These are phyloP conservation scores for Ostrea denselamellosa DNA, from an alignment of 1,140 invertebrate species.

Conservation along the genomic window DNA sequence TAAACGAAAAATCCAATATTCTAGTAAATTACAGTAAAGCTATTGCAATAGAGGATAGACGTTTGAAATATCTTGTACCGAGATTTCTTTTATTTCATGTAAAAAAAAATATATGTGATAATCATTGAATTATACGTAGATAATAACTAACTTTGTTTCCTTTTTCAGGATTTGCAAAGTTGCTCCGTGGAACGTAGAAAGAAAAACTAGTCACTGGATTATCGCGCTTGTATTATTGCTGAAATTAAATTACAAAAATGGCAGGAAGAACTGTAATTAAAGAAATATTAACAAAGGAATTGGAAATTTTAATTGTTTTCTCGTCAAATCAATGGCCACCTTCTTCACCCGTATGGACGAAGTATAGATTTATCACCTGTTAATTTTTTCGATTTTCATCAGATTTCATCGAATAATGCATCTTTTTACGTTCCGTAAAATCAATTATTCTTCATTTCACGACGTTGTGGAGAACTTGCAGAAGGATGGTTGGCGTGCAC, in stretches of 20 bases:
- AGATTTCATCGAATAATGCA: slow-evolving; percentile 10
- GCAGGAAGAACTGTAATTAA: background rate
- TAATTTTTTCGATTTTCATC: slow-evolving; percentile 25
- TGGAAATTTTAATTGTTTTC: background rate
- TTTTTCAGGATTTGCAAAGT: background rate
- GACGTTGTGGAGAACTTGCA: background rate
- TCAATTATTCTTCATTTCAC: slow-evolving; percentile 18
- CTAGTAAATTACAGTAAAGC: no score
- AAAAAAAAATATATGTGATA: no score
- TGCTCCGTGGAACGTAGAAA: background rate
- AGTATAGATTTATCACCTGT: slow-evolving; percentile 10
- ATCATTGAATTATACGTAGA: background rate
- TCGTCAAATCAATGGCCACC: background rate
- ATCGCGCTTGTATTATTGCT: background rate
- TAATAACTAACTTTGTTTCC: background rate
- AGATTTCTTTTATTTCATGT: no score
- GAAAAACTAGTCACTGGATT: background rate
- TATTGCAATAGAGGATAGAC: no score
- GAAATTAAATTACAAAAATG: background rate
- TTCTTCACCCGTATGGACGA: background rate
- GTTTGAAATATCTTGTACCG: no score
- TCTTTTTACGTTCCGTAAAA: slow-evolving; percentile 25
- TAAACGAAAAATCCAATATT: no score
- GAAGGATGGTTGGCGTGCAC: background rate
- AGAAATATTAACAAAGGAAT: background rate